Percentiles rank a stretch among this genome's conserved stretches.
Conservation (phyloP, 2,888 invertebrate genomes). For the Pseudococcus longispinus region DNA sequence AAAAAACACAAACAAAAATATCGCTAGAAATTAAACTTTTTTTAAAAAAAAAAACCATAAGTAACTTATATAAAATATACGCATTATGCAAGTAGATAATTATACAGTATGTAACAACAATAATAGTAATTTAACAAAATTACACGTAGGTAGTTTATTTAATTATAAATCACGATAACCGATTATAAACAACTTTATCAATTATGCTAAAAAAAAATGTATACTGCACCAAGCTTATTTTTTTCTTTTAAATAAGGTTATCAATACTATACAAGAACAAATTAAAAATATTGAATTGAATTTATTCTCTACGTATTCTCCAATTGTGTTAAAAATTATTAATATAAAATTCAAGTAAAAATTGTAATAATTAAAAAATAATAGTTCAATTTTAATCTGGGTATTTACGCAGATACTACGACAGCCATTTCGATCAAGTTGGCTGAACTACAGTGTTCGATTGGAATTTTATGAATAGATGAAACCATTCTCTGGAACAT, state of each 20-base stretch:
- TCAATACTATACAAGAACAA: not conserved
- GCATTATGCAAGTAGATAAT: not conserved
- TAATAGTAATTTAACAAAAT: constrained; percentile 16
- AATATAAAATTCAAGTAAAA: not conserved
- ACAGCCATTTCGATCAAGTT: not conserved
- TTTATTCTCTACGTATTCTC: not conserved
- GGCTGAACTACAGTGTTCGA: not conserved
- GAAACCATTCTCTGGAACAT: not conserved
- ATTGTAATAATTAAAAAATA: not conserved
- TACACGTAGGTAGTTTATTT: constrained; percentile 3
- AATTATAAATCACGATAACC: constrained; percentile 38
- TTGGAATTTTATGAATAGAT: not conserved
- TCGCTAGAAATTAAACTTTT: not conserved
- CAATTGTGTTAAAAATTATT: not conserved
- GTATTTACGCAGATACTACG: not conserved
- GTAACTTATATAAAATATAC: constrained; percentile 3
- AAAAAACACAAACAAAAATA: not conserved
- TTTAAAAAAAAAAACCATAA: not conserved
- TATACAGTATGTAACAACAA: constrained; percentile 10
- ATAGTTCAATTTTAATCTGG: not conserved
- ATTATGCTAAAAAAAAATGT: not conserved
- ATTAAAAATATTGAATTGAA: not conserved
- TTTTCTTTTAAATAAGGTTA: not conserved
- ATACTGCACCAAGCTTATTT: not conserved
- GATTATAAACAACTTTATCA: constrained; percentile 7